Evolutionary conservation across 2,888 invertebrate genomes (phyloP).

Genomic region (Trichopoda pennipes): DNA sequence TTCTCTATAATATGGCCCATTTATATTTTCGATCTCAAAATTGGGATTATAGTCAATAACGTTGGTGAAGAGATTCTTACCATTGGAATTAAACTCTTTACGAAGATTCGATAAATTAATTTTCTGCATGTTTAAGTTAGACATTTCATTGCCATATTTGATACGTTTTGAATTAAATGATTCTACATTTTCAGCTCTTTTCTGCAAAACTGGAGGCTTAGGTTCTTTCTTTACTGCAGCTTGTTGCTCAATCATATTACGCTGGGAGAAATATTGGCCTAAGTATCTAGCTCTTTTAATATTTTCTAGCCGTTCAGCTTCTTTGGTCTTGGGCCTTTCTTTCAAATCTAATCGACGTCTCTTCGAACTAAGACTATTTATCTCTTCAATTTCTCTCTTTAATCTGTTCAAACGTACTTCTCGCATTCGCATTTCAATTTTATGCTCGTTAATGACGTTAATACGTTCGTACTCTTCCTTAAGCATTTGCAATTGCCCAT

Average conservation of each 20-base stretch:
- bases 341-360: slow-evolving; percentile 34
- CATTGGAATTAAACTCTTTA: neutral
- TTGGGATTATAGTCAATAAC: neutral
- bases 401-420: slow-evolving; percentile 74
- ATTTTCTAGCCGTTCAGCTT: slow-evolving; percentile 70
- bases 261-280: slow-evolving; percentile 73
- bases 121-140: slow-evolving; percentile 73
- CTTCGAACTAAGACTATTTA: slow-evolving; percentile 69
- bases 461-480: slow-evolving; percentile 76
- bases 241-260: slow-evolving; percentile 60
- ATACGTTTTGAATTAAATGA: slow-evolving; percentile 71
- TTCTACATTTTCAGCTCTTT: slow-evolving; percentile 62
- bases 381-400: slow-evolving; percentile 75
- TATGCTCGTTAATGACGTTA: slow-evolving; percentile 74
- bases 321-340: slow-evolving; percentile 49
- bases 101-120: slow-evolving; percentile 26
- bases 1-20: neutral
- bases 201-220: neutral
- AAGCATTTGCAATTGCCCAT: slow-evolving; percentile 74
- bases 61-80: neutral
- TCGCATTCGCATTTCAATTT: slow-evolving; percentile 76
- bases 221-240: neutral
- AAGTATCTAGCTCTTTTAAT: slow-evolving; percentile 72
- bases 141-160: slow-evolving; percentile 75
- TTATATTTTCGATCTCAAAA: neutral